Percentiles rank a stretch among this genome's conserved stretches.
Conservation (phyloP, 2,113 vertebrate genomes). For the Mobula birostris region DNA sequence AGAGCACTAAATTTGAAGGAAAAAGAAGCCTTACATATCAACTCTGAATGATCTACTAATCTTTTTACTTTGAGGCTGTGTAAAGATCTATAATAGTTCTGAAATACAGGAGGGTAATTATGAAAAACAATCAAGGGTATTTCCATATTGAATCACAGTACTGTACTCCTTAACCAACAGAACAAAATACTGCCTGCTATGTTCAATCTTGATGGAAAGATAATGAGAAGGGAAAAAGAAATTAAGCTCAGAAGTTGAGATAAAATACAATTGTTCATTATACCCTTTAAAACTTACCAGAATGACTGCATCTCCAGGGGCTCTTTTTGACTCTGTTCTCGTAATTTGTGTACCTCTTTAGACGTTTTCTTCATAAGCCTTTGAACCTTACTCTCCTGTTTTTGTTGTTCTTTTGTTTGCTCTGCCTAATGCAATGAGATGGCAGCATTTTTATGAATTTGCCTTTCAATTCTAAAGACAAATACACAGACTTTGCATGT, state of each 20-base stretch:
- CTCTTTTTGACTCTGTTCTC: slow-evolving; percentile 83
- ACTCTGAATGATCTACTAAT: not conserved
- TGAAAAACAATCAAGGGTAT: not conserved
- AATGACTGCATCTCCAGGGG: slow-evolving; percentile 88
- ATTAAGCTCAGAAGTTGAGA: not conserved
- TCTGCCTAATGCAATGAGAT: slow-evolving; percentile 53
- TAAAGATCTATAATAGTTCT: not conserved
- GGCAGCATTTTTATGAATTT: not conserved
- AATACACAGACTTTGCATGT: not conserved
- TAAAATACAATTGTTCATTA: not conserved
- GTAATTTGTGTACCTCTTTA: slow-evolving; percentile 87
- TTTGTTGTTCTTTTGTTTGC: slow-evolving; percentile 69
- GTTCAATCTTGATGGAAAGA: not conserved
- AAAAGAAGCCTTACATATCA: not conserved
- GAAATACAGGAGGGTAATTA: not conserved
- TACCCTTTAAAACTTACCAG: slow-evolving; percentile 59
- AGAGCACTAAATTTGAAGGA: not conserved
- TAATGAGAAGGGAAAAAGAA: not conserved
- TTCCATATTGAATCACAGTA: not conserved
- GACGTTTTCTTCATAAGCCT: slow-evolving; percentile 91
- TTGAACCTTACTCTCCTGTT: slow-evolving; percentile 74
- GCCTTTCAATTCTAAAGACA: not conserved
- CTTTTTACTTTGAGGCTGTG: not conserved
- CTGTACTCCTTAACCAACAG: not conserved
- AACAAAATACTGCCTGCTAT: not conserved